Percentiles rank a stretch among this genome's conserved stretches.
These are phyloP conservation scores for Ferrisia virgata DNA, from an alignment of 2,888 invertebrate species.

Conservation along the genomic window DNA sequence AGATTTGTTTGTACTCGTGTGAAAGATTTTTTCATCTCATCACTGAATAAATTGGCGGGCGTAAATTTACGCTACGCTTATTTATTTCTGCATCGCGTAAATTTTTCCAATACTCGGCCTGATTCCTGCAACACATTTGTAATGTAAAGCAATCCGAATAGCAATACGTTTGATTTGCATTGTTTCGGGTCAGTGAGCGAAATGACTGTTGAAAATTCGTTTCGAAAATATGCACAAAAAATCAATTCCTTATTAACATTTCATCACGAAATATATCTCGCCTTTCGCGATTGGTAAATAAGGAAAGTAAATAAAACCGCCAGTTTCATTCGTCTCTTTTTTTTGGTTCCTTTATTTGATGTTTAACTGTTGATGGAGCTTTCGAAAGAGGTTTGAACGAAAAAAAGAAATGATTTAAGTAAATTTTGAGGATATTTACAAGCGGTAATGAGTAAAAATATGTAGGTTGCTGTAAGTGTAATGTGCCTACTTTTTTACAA, in stretches of 20 bases:
- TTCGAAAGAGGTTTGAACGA: background rate
- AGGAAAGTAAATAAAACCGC: background rate
- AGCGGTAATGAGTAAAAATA: too few relatives aligned
- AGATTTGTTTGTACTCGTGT: background rate
- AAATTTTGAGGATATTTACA: too few relatives aligned
- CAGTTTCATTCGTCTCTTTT: background rate
- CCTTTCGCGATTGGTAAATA: background rate
- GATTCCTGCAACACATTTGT: background rate
- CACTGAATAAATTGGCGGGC: background rate
- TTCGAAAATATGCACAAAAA: background rate
- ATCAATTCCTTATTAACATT: slow-evolving; percentile 1
- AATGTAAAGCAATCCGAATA: background rate
- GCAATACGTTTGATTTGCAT: background rate
- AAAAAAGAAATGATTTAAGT: too few relatives aligned
- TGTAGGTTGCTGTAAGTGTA: too few relatives aligned
- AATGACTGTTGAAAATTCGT: background rate
- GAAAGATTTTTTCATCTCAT: background rate
- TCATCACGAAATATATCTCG: background rate
- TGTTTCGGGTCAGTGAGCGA: background rate
- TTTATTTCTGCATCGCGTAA: background rate
- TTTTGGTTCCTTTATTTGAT: background rate
- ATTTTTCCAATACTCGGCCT: background rate
- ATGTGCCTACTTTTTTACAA: too few relatives aligned
- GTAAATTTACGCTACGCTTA: background rate
- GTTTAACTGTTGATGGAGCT: background rate